Evolutionary conservation across 2,113 vertebrate species (phyloP).

Genomic region (Pelusios castaneus): DNA sequence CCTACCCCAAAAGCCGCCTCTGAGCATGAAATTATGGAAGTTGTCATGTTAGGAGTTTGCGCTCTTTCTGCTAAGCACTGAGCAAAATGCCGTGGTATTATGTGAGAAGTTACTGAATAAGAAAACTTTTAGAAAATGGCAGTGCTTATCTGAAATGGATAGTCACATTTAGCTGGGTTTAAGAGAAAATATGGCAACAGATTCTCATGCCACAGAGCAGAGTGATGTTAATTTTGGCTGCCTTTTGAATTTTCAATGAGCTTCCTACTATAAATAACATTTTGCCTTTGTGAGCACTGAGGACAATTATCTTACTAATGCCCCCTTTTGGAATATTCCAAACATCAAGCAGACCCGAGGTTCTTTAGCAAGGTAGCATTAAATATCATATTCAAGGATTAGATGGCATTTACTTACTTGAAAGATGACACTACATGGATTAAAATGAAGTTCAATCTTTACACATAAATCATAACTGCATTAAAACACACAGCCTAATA

Average conservation of each 20-base stretch:
- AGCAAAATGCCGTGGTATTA: slow-evolving; percentile 4
- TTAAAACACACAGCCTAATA: rapidly evolving
- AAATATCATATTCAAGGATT: background rate
- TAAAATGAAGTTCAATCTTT: background rate
- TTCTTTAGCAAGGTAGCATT: background rate
- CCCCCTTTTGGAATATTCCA: slow-evolving; percentile 24
- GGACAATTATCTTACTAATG: slow-evolving; percentile 11
- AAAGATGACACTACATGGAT: background rate
- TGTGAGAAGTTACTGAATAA: background rate
- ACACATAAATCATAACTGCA: rapidly evolving
- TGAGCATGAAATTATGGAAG: slow-evolving; percentile 21
- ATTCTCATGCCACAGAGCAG: slow-evolving; percentile 49
- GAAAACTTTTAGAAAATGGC: background rate
- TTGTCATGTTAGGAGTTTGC: background rate
- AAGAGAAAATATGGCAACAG: slow-evolving; percentile 58
- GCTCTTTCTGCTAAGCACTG: background rate
- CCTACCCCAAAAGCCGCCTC: too few relatives aligned
- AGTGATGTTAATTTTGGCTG: slow-evolving; percentile 60
- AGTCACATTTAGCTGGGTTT: slow-evolving; percentile 55
- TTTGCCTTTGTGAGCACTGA: background rate
- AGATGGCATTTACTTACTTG: background rate
- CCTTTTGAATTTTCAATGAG: slow-evolving; percentile 56
- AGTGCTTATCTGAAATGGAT: slow-evolving; percentile 41
- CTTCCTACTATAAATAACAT: background rate
- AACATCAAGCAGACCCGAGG: rapidly evolving